Conservation (phyloP, 2,888 invertebrate species). For the Troglohyphantes excavatus region DNA sequence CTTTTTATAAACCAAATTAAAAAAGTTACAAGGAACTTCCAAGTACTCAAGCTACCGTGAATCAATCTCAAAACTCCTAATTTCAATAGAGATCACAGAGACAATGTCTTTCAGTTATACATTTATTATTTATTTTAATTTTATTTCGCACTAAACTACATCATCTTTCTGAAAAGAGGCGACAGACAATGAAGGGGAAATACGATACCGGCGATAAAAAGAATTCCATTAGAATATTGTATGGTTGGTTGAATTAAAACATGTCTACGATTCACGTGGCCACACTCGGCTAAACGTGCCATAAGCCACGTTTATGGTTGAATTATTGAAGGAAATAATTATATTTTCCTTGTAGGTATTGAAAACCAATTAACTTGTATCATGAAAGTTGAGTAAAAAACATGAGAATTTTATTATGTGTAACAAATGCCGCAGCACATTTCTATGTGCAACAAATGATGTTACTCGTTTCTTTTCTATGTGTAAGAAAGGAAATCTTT, state of each 20-base stretch:
- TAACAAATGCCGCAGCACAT: too few species aligned
- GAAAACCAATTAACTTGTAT: neutral
- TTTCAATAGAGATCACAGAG: too few species aligned
- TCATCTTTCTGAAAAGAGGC: constrained; percentile 2
- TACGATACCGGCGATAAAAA: neutral
- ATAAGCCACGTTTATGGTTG: neutral
- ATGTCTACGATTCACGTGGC: neutral
- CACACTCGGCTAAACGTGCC: neutral
- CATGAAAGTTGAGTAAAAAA: neutral
- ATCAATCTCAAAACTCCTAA: too few species aligned
- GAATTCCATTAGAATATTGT: neutral
- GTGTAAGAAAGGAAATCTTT: too few species aligned
- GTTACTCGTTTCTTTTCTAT: too few species aligned
- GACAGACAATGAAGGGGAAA: neutral
- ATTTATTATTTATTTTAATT: too few species aligned
- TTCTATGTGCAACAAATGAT: too few species aligned
- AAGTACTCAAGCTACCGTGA: too few species aligned
- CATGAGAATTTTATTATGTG: too few species aligned
- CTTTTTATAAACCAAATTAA: too few species aligned
- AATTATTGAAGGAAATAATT: constrained; percentile 5
- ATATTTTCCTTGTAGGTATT: neutral
- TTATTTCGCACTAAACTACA: neutral
- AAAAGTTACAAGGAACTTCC: too few species aligned
- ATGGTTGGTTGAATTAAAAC: neutral
- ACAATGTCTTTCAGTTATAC: too few species aligned